phyloP scores from a whole-genome alignment of 2,797 vertebrate genomes.

The Chelmon rostratus region DNA sequence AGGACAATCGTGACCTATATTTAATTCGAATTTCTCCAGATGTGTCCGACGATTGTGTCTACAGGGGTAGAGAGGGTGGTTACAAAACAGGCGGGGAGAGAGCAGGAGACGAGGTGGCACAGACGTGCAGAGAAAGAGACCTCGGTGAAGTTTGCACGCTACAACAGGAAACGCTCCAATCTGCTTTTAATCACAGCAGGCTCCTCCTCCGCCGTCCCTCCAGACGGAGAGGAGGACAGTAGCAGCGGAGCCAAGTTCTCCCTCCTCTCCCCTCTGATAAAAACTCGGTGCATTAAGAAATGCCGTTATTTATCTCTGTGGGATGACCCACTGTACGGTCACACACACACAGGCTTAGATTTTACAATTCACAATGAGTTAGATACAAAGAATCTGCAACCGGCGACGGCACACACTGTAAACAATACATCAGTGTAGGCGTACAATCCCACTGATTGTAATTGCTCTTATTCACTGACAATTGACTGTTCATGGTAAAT shows the following conservation, averaged over 20 bases:
- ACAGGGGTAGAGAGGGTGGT: constrained; percentile 43
- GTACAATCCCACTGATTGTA: constrained; percentile 34
- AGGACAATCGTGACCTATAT: constrained; percentile 58
- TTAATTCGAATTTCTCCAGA: constrained; percentile 65
- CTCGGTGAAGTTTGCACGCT: constrained; percentile 81
- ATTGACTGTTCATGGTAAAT: constrained; percentile 41
- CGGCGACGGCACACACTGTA: not conserved
- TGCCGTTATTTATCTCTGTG: constrained; percentile 21
- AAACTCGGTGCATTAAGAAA: constrained; percentile 25
- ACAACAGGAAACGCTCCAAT: constrained; percentile 91
- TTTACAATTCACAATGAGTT: not conserved
- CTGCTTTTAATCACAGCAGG: constrained; percentile 92
- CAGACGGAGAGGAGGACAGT: constrained; percentile 69
- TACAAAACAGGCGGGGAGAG: constrained; percentile 24
- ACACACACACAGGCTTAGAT: constrained; percentile 13
- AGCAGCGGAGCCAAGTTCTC: constrained; percentile 52
- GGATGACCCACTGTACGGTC: constrained; percentile 11
- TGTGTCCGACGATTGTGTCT: constrained; percentile 77
- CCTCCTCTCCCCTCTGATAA: constrained; percentile 66
- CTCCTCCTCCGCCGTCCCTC: constrained; percentile 63
- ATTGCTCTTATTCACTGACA: constrained; percentile 40
- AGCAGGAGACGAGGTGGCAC: constrained; percentile 46
- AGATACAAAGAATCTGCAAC: not conserved
- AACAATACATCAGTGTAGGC: constrained; percentile 17
- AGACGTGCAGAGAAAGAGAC: constrained; percentile 52